Base-by-base conservation (phyloP, 92 coral and sea anemone species). In the Chrysogorgia sp. region DNA sequence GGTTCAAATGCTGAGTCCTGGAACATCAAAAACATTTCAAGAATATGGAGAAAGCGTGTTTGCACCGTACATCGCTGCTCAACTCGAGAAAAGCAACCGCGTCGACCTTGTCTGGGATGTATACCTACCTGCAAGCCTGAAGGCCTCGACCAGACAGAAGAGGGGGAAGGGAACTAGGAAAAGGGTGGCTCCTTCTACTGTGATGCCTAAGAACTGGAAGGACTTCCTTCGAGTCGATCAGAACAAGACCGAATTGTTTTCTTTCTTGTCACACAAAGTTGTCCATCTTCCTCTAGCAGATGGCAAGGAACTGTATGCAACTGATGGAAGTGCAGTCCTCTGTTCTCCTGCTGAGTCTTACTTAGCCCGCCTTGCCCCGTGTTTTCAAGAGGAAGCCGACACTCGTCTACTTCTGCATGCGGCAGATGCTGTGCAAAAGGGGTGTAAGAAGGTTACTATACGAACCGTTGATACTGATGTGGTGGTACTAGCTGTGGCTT, bases 401-500 rank as follows among this genome's bases (percentile, higher is more conserved):
- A 57, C 81, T n/a, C 21, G 69, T 47, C 62, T 75, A 15, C 1
- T 76, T 20, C 52, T 76, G 15, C 82, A 59, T 76, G 71, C 67
- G 33, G 40, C 75, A 14, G 78, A 77, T 32, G 25, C 34, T 29
- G 57, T 45, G 8, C 49, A 47, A 56, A 21, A 71, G 30, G 69
- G 71, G 26, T 47, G 53, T 15, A 29, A 8, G 21, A 69, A 69
- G 74, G 24, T 70, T 24, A 70, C 29, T 63, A 41, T 33, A 28
- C 70, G 75, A 22, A 77, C 83, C 0, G 71, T 77, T 22, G 83
- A 77, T 29, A 77, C 83, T 0, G 75, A 77, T 43, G 83, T 77
- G 34, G 60, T 77, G 28, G 75, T 77, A 32, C 63, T 63, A 19
- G 83, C 75, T 43, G 25, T 77, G 21, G 29, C 75, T 0, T 12